phyloP scores from a whole-genome alignment of 2,888 invertebrate species.

The Ochropleura leucogaster region DNA sequence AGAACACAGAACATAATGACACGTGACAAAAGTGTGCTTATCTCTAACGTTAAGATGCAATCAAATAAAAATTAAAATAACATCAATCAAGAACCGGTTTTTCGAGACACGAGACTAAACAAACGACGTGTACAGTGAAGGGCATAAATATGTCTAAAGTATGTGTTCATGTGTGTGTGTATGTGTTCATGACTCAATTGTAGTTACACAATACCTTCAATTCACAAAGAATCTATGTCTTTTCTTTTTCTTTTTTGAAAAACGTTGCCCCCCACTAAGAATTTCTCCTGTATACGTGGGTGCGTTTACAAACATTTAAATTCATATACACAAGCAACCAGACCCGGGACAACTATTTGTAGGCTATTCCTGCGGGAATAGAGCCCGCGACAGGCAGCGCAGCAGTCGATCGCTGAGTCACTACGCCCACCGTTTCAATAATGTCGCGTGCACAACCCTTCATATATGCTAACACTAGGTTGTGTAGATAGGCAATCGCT shows the following conservation, averaged over 20 bases:
- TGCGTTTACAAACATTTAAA: too few species aligned
- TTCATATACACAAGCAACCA: too few species aligned
- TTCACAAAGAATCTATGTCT: not conserved
- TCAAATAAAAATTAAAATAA: constrained; percentile 27
- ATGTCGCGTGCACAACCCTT: not conserved
- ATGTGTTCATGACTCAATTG: not conserved
- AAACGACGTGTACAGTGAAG: not conserved
- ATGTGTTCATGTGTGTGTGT: not conserved
- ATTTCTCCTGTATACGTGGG: too few species aligned
- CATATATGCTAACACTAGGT: not conserved
- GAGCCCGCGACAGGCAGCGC: too few species aligned
- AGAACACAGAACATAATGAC: not conserved
- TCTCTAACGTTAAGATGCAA: not conserved
- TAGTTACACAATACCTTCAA: not conserved
- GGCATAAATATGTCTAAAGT: not conserved
- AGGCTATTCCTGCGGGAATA: too few species aligned
- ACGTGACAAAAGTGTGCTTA: not conserved
- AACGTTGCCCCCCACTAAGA: too few species aligned
- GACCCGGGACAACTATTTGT: too few species aligned
- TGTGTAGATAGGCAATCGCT: not conserved
- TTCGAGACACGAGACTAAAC: not conserved
- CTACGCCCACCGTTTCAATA: too few species aligned
- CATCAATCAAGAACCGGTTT: constrained; percentile 9
- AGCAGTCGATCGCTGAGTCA: too few species aligned
- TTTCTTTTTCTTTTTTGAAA: too few species aligned